These are phyloP conservation scores for Antitype chi DNA, from an alignment of 2,888 invertebrate species.

Conservation along the genomic window DNA sequence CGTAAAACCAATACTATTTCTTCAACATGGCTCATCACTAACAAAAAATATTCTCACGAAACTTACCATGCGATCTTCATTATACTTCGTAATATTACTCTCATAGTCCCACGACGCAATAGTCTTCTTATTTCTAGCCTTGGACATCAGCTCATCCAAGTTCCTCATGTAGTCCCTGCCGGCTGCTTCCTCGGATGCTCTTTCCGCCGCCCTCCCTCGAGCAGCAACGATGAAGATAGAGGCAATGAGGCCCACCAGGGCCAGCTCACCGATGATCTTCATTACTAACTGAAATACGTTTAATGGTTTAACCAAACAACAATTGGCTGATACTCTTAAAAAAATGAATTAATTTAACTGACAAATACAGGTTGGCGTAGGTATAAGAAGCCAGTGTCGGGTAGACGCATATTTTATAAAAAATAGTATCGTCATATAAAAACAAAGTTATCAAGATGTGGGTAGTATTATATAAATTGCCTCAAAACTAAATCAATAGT, in stretches of 20 bases:
- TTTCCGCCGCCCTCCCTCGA: conserved; percentile 85
- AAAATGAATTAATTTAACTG: background rate
- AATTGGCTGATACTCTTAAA: background rate
- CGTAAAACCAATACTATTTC: background rate
- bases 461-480: background rate
- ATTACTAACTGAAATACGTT: conserved; percentile 79
- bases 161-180: conserved; percentile 91
- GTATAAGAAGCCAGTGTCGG: background rate
- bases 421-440: background rate
- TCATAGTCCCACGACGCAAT: conserved; percentile 94
- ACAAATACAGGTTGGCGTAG: too few species aligned
- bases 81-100: conserved; percentile 93
- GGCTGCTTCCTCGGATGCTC: conserved; percentile 89
- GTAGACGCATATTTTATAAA: background rate
- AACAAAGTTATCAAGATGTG: background rate
- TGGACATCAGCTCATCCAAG: conserved; percentile 90
- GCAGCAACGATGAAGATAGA: conserved; percentile 88
- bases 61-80: conserved; percentile 88
- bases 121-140: conserved; percentile 89
- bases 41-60: too few species aligned
- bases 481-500: background rate
- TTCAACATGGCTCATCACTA: background rate
- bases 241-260: conserved; percentile 86
- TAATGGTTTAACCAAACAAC: background rate
- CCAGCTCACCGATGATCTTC: conserved; percentile 85